These are phyloP conservation scores for Ophioninae sp. DNA, from an alignment of 2,888 invertebrate genomes.

Conservation along the genomic window DNA sequence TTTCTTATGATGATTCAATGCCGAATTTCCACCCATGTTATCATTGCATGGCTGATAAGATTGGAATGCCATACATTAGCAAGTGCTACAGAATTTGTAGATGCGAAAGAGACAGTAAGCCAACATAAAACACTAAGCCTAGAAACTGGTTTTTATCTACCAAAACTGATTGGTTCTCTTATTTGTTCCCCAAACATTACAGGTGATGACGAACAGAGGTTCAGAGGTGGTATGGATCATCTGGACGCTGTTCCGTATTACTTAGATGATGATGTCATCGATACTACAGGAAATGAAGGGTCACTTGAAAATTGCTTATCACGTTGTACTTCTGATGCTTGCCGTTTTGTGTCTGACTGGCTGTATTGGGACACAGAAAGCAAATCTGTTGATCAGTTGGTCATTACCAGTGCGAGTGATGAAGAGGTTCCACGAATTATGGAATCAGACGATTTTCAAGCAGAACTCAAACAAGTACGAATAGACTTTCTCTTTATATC, in stretches of 20 bases:
- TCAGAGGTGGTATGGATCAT: slow-evolving; percentile 44
- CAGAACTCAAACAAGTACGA: slow-evolving; percentile 2
- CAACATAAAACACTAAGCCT: not conserved
- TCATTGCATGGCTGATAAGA: slow-evolving; percentile 19
- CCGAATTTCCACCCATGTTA: not conserved
- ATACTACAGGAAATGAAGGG: not conserved
- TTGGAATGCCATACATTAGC: not conserved
- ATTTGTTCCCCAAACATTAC: not conserved
- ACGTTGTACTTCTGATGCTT: not conserved
- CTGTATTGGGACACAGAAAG: not conserved
- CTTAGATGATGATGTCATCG: not conserved
- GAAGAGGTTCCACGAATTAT: not conserved
- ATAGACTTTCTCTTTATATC: not conserved
- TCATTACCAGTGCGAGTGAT: not conserved
- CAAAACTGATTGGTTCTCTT: not conserved
- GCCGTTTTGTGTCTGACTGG: slow-evolving; percentile 2
- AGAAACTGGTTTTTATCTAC: not conserved
- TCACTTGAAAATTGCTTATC: not conserved
- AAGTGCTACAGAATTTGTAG: slow-evolving; percentile 24
- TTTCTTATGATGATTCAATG: not conserved
- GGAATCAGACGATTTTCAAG: not conserved
- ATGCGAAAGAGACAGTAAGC: slow-evolving; percentile 16
- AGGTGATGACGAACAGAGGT: slow-evolving; percentile 28
- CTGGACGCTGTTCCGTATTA: not conserved
- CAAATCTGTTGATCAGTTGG: not conserved